Evolutionary conservation across 2,797 vertebrate genomes (phyloP).

Genomic region (Delichon dasypus): DNA sequence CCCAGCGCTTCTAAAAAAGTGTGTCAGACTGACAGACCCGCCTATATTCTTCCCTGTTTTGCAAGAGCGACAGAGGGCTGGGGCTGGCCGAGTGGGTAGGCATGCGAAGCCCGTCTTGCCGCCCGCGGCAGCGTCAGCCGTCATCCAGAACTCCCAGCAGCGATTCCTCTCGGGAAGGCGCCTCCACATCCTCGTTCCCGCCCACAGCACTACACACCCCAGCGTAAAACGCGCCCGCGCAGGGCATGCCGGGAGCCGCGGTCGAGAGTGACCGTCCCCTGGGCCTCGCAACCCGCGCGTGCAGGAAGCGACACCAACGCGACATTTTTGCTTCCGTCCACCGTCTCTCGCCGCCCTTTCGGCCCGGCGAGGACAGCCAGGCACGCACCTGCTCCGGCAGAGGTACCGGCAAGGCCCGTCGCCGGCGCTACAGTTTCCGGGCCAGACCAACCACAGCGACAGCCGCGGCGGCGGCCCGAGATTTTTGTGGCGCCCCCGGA

Average conservation of each 20-base stretch:
- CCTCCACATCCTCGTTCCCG: background rate
- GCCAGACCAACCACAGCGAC: accelerated
- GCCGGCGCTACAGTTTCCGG: accelerated
- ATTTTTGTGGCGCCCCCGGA: slow-evolving; percentile 71
- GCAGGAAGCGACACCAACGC: background rate
- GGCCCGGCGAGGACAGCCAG: background rate
- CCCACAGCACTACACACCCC: background rate
- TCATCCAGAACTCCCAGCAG: no score
- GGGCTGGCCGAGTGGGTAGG: background rate
- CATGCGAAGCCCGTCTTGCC: accelerated
- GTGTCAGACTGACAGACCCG: accelerated
- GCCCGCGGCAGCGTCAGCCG: accelerated
- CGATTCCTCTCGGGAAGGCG: accelerated
- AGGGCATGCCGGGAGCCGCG: background rate
- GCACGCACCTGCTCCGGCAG: background rate
- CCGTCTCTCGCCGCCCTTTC: background rate
- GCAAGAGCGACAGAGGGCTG: background rate
- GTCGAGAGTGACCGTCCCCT: accelerated
- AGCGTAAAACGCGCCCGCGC: background rate
- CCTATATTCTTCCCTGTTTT: background rate
- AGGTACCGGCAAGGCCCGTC: background rate
- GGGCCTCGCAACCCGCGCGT: background rate
- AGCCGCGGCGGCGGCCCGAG: background rate
- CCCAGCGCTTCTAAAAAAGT: background rate
- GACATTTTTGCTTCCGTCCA: background rate